Evolutionary conservation across 1,140 invertebrate species (phyloP), one percentile per base, ranked within the genome.

Genomic region (Nautilus pompilius): DNA sequence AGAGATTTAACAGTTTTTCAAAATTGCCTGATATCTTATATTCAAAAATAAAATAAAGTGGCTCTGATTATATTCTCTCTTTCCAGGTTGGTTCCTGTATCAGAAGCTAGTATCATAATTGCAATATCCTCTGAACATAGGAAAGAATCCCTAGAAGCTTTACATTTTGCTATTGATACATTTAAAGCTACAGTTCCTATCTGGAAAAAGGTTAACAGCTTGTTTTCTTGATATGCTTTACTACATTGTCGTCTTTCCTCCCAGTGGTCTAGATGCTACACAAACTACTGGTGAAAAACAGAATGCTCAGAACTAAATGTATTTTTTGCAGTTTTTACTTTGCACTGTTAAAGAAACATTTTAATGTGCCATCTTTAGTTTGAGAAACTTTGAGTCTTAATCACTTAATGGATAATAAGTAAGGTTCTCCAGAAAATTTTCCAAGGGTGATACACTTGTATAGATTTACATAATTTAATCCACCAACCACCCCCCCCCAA

Each of bases 101-200:
- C 87, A 65, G 92, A 98, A 84, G 88, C 90, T 1, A 96, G 94
- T 77, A 89, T 99, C n/a, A 86, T 96, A 10, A 95, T 98, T 70
- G 94, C 91, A 0, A 86, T 94, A 46, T 93, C 93, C 46, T 93
- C 95, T 13, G 87, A 90, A 0, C 96, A 98, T 79, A 85, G 96
- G 58, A 82, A 86, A 63, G 91, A 92, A 61, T 90, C 93, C 5
- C 80, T 98, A 5, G 87, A 90, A 74, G 93, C 93, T 36, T 89
- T 94, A 0, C 85, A 90, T 51, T 91, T 86, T 85, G 90, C 90
- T 62, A 95, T 99, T 61, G 89, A 98, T 73, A 85, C 85, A 65
- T 81, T 98, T 0, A 99, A 98, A 84, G 86, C 89, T 46, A 86
- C 84, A n/a, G 93, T 97, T 54, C 94, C 95, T 3, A 95, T 98